A percentile compares a stretch with the other conserved stretches of the same genome.
phyloP scores from a whole-genome alignment of 2,797 vertebrate genomes.

The Amblyraja radiata region DNA sequence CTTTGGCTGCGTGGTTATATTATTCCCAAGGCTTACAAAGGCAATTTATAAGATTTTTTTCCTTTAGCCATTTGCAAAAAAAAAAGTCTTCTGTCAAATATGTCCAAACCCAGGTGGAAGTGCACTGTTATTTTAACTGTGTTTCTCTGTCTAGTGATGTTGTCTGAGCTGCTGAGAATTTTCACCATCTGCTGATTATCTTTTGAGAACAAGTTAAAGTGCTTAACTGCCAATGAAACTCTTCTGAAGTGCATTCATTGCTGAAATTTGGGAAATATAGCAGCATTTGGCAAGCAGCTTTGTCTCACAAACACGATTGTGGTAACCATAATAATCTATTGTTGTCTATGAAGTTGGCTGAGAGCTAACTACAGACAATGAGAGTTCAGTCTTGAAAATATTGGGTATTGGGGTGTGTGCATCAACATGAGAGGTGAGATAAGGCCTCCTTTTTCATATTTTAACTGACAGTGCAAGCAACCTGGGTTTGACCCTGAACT shows the following conservation, averaged over 20 bases:
- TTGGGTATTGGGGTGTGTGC: neutral
- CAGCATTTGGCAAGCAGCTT: neutral
- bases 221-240: neutral
- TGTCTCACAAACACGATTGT: neutral
- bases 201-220: neutral
- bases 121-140: too few species aligned
- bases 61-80: neutral
- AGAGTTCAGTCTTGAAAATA: neutral
- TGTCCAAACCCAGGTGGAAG: too few species aligned
- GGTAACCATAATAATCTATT: neutral
- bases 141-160: too few species aligned
- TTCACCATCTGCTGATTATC: too few species aligned
- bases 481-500: too few species aligned
- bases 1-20: neutral
- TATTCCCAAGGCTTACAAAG: neutral
- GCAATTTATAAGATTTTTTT: neutral
- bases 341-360: neutral
- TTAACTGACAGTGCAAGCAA: too few species aligned
- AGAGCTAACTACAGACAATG: neutral
- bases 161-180: too few species aligned
- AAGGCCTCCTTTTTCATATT: too few species aligned
- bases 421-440: neutral
- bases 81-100: neutral
- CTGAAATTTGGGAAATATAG: neutral
- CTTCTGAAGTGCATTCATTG: neutral